These are phyloP conservation scores for Seriola dumerili DNA, from an alignment of 2,113 vertebrate genomes.

Conservation along the genomic window DNA sequence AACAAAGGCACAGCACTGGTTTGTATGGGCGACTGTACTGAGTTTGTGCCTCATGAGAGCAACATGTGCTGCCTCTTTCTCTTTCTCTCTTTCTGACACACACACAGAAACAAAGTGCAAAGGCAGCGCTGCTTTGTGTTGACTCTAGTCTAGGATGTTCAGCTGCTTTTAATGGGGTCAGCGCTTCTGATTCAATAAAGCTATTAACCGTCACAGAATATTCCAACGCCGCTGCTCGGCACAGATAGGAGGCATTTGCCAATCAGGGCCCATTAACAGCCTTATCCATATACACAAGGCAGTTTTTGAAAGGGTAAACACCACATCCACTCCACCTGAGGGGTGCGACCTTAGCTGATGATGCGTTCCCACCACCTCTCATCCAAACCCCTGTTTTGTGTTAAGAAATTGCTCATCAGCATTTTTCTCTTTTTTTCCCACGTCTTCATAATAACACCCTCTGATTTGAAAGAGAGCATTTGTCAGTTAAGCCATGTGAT, in stretches of 20 bases:
- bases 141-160: constrained; percentile 75
- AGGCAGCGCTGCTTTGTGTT: constrained; percentile 78
- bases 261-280: constrained; percentile 58
- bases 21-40: constrained; percentile 54
- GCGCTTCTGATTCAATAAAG: constrained; percentile 80
- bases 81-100: constrained; percentile 29
- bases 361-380: constrained; percentile 58
- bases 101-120: constrained; percentile 55
- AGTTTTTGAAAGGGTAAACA: constrained; percentile 39
- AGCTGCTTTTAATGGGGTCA: constrained; percentile 82
- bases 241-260: constrained; percentile 51
- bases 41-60: constrained; percentile 55
- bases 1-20: constrained; percentile 59
- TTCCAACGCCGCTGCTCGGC: constrained; percentile 61
- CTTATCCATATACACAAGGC: constrained; percentile 27
- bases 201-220: constrained; percentile 72
- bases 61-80: constrained; percentile 67
- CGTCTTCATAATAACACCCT: constrained; percentile 35
- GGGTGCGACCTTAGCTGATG: constrained; percentile 50
- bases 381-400: constrained; percentile 24
- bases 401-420: constrained; percentile 52
- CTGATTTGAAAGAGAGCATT: constrained; percentile 19
- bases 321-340: not conserved
- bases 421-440: constrained; percentile 56
- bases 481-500: constrained; percentile 66